Percentiles rank a stretch among this genome's conserved stretches.
Evolutionary conservation across 2,888 invertebrate genomes (phyloP).

Genomic region (Atethmia centrago): DNA sequence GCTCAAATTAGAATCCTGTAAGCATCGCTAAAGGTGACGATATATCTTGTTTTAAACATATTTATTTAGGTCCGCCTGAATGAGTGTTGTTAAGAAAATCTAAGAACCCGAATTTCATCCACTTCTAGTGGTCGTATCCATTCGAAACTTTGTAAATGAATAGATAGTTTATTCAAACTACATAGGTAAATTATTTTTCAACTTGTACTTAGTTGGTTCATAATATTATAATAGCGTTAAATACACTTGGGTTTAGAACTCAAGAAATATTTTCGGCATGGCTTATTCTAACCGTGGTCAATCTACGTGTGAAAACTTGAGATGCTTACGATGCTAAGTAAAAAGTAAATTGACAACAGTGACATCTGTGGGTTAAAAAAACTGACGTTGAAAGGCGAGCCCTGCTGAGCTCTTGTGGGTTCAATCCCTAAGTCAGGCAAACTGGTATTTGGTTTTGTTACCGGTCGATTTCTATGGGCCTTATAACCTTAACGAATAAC

Average conservation of each 20-base stretch:
- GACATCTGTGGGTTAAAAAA: background rate
- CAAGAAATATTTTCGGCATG: background rate
- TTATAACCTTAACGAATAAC: background rate
- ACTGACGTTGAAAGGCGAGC: background rate
- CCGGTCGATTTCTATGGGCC: background rate
- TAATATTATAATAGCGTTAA: background rate
- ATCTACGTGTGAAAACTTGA: background rate
- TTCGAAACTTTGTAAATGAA: background rate
- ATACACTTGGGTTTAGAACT: background rate
- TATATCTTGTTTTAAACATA: background rate
- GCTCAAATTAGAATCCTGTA: background rate
- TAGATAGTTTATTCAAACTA: background rate
- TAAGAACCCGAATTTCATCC: background rate
- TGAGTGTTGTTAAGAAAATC: background rate
- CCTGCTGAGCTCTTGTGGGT: background rate
- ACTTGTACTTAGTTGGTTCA: background rate
- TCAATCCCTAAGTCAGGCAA: background rate
- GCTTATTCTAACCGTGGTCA: background rate
- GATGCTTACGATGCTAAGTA: background rate
- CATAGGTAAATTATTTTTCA: background rate
- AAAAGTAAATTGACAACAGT: background rate
- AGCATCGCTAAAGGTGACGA: background rate
- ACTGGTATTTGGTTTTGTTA: background rate
- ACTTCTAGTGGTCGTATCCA: too few relatives aligned
- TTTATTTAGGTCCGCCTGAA: background rate